phyloP scores from a whole-genome alignment of 2,113 vertebrate species.

The Proteles cristata region DNA sequence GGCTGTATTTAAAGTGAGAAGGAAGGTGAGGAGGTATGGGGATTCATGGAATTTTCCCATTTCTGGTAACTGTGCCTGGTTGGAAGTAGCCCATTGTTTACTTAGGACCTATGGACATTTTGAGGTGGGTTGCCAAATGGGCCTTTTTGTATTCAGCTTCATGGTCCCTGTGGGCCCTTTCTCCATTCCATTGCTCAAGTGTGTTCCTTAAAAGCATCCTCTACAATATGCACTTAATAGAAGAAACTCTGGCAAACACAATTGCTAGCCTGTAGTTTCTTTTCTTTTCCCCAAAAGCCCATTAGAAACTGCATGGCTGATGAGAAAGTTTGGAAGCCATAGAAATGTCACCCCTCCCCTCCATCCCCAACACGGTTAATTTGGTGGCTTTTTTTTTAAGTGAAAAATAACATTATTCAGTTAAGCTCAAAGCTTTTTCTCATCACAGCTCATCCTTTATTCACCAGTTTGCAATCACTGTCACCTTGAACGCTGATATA shows the following conservation, averaged over 20 bases:
- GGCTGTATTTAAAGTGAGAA: neutral
- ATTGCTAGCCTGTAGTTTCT: neutral
- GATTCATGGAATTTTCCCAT: neutral
- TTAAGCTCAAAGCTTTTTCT: neutral
- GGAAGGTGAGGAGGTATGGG: neutral
- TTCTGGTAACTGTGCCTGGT: neutral
- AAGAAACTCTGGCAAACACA: constrained; percentile 6
- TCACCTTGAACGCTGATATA: neutral
- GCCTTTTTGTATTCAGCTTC: neutral
- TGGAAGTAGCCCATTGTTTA: neutral
- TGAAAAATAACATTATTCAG: neutral
- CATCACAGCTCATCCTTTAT: neutral
- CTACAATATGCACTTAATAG: neutral
- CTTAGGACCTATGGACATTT: neutral
- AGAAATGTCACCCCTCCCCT: neutral
- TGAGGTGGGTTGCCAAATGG: neutral
- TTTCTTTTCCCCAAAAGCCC: neutral
- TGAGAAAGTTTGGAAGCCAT: neutral
- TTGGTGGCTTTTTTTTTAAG: neutral
- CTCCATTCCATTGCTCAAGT: neutral
- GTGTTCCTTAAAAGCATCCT: neutral
- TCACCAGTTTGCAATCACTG: neutral
- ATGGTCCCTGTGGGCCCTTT: neutral
- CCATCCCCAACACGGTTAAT: neutral
- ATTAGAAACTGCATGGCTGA: neutral